Percentiles rank a stretch among this genome's conserved stretches.
These are phyloP conservation scores for Sarcophaga subvicina DNA, from an alignment of 2,888 invertebrate genomes.

Conservation along the genomic window DNA sequence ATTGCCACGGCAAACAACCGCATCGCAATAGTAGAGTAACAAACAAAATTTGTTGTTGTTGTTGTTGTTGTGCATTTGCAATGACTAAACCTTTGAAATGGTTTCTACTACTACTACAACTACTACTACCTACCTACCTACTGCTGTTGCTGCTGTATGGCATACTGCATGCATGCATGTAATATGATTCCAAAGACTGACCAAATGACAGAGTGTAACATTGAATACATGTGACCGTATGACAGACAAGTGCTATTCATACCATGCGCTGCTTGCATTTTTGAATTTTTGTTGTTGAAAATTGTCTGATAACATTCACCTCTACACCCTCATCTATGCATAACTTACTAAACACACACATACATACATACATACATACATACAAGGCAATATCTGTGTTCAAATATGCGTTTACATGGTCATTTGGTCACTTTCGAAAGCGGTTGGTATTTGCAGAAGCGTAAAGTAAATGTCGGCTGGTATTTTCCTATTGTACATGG, in stretches of 20 bases:
- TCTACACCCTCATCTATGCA: background rate
- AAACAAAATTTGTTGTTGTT: constrained; percentile 4
- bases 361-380: background rate
- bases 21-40: constrained; percentile 4
- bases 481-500: constrained; percentile 59
- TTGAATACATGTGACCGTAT: constrained; percentile 8
- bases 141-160: too few species aligned
- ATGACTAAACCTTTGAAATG: constrained; percentile 60
- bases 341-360: background rate
- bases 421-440: constrained; percentile 71
- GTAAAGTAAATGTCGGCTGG: constrained; percentile 65
- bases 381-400: constrained; percentile 27
- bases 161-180: constrained; percentile 5
- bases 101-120: constrained; percentile 5
- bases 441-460: constrained; percentile 69
- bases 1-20: constrained; percentile 12
- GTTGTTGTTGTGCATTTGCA: constrained; percentile 44
- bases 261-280: constrained; percentile 33
- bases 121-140: too few species aligned
- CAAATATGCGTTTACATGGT: constrained; percentile 71
- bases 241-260: constrained; percentile 27
- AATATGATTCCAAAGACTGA: constrained; percentile 13
- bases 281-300: background rate
- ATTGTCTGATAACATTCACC: background rate
- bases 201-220: background rate